Evolutionary conservation across 2,797 vertebrate species (phyloP).

Genomic region (Parambassis ranga): DNA sequence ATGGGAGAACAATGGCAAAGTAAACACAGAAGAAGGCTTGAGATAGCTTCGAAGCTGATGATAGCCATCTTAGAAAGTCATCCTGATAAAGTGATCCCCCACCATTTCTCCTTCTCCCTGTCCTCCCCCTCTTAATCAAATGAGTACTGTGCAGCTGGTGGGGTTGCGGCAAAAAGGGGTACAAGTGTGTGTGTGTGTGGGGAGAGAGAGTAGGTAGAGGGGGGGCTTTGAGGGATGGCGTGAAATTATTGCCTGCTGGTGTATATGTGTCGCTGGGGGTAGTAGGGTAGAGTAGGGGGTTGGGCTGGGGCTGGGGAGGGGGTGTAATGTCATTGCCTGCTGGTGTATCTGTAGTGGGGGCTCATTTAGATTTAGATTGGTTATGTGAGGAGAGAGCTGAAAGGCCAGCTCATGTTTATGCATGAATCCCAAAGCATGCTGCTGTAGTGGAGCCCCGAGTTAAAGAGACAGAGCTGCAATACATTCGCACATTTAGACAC

Average conservation of each 20-base stretch:
- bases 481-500: constrained; percentile 61
- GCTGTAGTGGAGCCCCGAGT: constrained; percentile 69
- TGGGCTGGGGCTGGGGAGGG: constrained; percentile 59
- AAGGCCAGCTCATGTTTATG: constrained; percentile 84
- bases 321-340: constrained; percentile 81
- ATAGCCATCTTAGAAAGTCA: constrained; percentile 80
- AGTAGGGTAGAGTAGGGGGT: constrained; percentile 66
- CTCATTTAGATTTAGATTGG: constrained; percentile 85
- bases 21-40: constrained; percentile 56
- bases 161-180: constrained; percentile 79
- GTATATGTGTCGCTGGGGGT: constrained; percentile 79
- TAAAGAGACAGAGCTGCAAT: constrained; percentile 80
- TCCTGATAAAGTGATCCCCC: constrained; percentile 79
- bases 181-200: constrained; percentile 54
- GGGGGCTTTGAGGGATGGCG: constrained; percentile 74
- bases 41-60: constrained; percentile 62
- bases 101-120: constrained; percentile 75
- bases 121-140: constrained; percentile 81
- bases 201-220: constrained; percentile 33
- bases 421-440: constrained; percentile 79
- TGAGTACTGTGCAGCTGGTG: constrained; percentile 82
- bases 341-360: constrained; percentile 81
- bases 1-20: constrained; percentile 60
- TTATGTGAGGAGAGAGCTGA: constrained; percentile 83
- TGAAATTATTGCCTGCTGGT: constrained; percentile 84